Base-by-base conservation (phyloP, 2,888 invertebrate genomes). In the Mylabris sibirica region DNA sequence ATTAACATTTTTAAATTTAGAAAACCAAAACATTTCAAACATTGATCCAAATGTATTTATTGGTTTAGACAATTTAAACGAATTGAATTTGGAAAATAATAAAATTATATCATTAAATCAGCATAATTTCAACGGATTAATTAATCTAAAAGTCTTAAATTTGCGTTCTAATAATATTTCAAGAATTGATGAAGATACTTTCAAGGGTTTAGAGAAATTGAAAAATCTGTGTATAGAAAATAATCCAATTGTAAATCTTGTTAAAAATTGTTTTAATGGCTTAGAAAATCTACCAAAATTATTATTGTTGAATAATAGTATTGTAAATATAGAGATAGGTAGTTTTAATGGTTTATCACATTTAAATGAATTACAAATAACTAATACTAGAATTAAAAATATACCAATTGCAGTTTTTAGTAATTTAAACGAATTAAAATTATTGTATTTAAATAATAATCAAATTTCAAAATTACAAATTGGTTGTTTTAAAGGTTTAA, bases 161-260 rank as follows among this genome's bases (percentile, higher is more conserved):
- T 35, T 67, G 30, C 0, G 59, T 8, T 63, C 60, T 26, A 67
- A 67, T 34, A 49, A 59, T 26, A 14, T 41, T n/a, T 53, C 60
- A 12, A 17, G 22, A 11, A 49, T 67, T 8, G 44, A 57, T 14
- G 14, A 17, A 30, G 44, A 5, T 22, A 34, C 49, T 4, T 67
- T 67, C 12, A 22, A 67, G 30, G 63, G 60, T 12, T 24, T 67
- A 26, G 0, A n/a, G 0, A 44, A 30, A 14, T 41, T 67, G 12
- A 30, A n/a, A 1, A 30, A 44, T 63, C 60, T 22, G 14, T n/a
- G 5, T 26, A 14, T 41, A 0, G 59, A 60, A 44, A 66, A 66
- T 30, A 62, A 34, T n/a, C 44, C 41, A 17, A 34, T 26, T 26
- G 9, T 0, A 11, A 20, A 9, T 20, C 26, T 66, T 0, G 26